Evolutionary conservation across 2,113 vertebrate genomes (phyloP).

Genomic region (Piaya cayana): DNA sequence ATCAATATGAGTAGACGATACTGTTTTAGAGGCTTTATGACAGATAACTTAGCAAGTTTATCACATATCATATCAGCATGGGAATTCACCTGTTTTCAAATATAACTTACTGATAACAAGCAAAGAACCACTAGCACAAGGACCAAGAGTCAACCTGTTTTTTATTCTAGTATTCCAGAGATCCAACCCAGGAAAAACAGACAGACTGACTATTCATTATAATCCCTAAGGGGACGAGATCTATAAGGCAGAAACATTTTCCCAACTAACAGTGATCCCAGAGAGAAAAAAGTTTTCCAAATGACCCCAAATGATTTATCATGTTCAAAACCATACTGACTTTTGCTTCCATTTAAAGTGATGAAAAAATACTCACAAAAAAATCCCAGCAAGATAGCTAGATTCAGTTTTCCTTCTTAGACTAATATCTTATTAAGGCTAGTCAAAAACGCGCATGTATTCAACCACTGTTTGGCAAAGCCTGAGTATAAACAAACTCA

Average conservation of each 20-base stretch:
- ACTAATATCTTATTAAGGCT: not conserved
- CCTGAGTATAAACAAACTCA: not conserved
- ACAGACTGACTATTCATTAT: not conserved
- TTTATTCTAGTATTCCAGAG: not conserved
- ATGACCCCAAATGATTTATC: not conserved
- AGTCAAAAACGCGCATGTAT: not conserved
- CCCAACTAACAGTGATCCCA: not conserved
- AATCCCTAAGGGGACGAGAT: not conserved
- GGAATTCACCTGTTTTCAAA: not conserved
- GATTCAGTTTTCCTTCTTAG: not conserved
- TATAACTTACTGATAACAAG: not conserved
- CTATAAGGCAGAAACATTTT: not conserved
- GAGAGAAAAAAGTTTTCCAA: not conserved
- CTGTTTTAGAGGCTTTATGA: not conserved
- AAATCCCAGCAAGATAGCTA: not conserved
- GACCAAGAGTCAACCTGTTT: not conserved
- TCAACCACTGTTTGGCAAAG: constrained; percentile 3
- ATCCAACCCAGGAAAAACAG: not conserved
- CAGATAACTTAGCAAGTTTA: not conserved
- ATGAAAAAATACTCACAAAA: not conserved
- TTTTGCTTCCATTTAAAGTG: not conserved
- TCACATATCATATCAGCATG: not conserved
- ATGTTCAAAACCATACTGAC: not conserved
- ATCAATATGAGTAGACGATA: not conserved
- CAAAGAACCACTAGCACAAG: not conserved